A percentile compares a stretch with the other conserved stretches of the same genome.
Conservation (phyloP, 2,797 vertebrate species). For the Falco peregrinus region DNA sequence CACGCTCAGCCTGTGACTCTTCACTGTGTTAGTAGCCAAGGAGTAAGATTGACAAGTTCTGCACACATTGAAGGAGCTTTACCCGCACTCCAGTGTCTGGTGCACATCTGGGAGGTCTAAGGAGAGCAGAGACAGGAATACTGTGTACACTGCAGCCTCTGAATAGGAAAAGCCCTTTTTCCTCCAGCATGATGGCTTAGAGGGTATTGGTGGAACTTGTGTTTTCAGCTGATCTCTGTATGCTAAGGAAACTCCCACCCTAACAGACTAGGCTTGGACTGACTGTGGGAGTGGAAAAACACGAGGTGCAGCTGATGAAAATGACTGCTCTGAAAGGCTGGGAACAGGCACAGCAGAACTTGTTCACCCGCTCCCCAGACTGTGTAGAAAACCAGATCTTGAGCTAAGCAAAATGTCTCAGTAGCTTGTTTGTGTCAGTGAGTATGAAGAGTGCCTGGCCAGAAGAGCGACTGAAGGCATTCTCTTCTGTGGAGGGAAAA, state of each 20-base stretch:
- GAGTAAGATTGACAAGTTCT: not conserved
- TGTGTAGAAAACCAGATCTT: not conserved
- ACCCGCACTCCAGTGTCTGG: not conserved
- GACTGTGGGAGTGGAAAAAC: not conserved
- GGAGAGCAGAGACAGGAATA: not conserved
- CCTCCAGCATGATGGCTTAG: not conserved
- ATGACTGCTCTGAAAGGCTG: not conserved
- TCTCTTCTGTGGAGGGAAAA: not conserved
- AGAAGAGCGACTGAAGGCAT: not conserved
- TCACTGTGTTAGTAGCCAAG: not conserved
- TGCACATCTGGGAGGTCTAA: not conserved
- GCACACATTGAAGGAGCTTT: not conserved
- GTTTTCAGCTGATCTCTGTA: not conserved
- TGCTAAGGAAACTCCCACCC: not conserved
- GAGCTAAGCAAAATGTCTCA: not conserved
- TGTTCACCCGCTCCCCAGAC: not conserved
- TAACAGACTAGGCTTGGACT: not conserved
- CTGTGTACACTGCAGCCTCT: not conserved
- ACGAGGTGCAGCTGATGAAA: not conserved
- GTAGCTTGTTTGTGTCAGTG: not conserved
- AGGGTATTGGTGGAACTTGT: not conserved
- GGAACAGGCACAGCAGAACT: not conserved
- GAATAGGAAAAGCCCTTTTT: not conserved
- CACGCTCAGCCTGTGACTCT: not conserved
- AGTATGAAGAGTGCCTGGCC: not conserved